A percentile compares a stretch with the other conserved stretches of the same genome.
Evolutionary conservation across 92 coral and sea anemone genomes (phyloP).

Genomic region (Plumapathes pennacea): DNA sequence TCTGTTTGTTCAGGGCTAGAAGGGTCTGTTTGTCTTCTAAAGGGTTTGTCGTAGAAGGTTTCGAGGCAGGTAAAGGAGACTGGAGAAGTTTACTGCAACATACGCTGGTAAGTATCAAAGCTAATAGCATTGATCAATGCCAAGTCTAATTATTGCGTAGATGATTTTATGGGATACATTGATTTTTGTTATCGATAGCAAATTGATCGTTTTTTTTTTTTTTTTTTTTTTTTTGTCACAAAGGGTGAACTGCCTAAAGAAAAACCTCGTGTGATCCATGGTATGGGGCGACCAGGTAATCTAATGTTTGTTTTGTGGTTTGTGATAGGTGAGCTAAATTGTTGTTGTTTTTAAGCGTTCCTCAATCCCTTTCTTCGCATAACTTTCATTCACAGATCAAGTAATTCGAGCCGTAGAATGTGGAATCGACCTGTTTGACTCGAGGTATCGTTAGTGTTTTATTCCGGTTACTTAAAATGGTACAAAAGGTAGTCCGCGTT

Average conservation of each 20-base stretch:
- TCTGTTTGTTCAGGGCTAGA: no score
- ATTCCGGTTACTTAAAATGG: no score
- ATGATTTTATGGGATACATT: no score
- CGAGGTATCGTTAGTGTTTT: conserved; percentile 70
- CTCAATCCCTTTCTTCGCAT: background rate
- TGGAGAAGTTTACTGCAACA: conserved; percentile 55
- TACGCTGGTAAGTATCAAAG: conserved; percentile 60
- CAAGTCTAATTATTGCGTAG: background rate
- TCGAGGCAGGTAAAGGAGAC: conserved; percentile 44
- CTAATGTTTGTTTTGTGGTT: background rate
- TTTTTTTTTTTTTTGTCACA: background rate
- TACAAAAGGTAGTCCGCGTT: no score
- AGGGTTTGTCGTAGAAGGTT: conserved; percentile 94
- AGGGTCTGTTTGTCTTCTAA: conserved; percentile 3
- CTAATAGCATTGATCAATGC: background rate
- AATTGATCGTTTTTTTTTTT: background rate
- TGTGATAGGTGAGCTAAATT: background rate
- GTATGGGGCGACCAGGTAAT: conserved; percentile 73
- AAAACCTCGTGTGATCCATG: conserved; percentile 63
- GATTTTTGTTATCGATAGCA: no score
- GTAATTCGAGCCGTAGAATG: conserved; percentile 80
- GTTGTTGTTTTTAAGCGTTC: background rate
- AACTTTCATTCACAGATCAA: conserved; percentile 56
- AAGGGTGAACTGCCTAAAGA: conserved; percentile 56
- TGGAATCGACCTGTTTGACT: conserved; percentile 92